Evolutionary conservation across 2,888 invertebrate genomes (phyloP).

Genomic region (Oconnorella tubifera): DNA sequence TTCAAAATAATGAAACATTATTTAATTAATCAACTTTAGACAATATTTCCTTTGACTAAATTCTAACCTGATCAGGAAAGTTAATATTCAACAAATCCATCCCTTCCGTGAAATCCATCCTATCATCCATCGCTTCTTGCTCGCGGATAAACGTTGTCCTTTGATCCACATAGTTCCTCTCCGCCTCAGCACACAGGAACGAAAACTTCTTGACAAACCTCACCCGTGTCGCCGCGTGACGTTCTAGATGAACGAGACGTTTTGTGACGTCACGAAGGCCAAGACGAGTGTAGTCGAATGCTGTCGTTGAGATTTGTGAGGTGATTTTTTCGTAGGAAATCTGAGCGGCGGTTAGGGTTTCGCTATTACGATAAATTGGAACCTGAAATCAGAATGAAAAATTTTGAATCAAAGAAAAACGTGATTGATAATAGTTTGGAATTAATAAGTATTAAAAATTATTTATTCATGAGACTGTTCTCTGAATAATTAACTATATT

Average conservation of each 20-base stretch:
- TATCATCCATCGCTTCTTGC: conserved; percentile 8
- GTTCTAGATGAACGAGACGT: conserved; percentile 9
- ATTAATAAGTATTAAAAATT: no score
- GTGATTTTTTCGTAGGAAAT: conserved; percentile 5
- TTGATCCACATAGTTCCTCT: conserved; percentile 6
- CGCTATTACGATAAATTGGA: background rate
- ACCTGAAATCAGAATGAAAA: no score
- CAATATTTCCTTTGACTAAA: no score
- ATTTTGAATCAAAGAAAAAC: no score
- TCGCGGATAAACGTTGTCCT: conserved; percentile 5
- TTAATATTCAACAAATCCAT: conserved; percentile 8
- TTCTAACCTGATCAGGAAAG: conserved; percentile 7
- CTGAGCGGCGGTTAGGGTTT: background rate
- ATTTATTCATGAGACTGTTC: no score
- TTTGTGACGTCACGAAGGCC: conserved; percentile 9
- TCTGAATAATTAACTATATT: no score
- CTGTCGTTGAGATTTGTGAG: conserved; percentile 9
- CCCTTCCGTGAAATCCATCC: conserved; percentile 11
- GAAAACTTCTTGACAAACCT: conserved; percentile 10
- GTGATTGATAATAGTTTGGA: no score
- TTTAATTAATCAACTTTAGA: no score
- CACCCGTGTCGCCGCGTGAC: conserved; percentile 5
- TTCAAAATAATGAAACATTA: no score
- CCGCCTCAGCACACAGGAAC: conserved; percentile 5
- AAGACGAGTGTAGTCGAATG: conserved; percentile 16